These are phyloP conservation scores for Drosophila macrospina DNA, from an alignment of 2,888 invertebrate genomes.

Conservation along the genomic window DNA sequence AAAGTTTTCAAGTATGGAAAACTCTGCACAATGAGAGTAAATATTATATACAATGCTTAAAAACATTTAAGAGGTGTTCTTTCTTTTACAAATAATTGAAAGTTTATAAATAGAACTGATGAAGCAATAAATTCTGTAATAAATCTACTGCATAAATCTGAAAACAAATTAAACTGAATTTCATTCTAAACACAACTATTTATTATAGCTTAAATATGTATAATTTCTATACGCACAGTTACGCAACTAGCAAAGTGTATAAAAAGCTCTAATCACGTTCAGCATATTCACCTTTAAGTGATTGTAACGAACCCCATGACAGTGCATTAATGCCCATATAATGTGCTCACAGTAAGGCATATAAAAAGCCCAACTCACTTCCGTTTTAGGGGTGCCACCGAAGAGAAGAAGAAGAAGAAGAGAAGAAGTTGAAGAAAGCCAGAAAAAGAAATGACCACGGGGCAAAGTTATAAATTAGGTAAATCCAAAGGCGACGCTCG, in stretches of 20 bases:
- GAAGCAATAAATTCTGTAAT: no score
- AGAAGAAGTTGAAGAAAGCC: conserved; percentile 8
- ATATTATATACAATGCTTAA: no score
- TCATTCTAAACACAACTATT: no score
- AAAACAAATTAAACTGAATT: no score
- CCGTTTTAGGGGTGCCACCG: conserved; percentile 47
- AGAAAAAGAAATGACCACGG: conserved; percentile 32
- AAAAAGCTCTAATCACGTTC: no score
- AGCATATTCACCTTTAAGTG: conserved; percentile 1
- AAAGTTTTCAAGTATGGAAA: no score
- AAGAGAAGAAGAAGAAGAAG: conserved; percentile 1
- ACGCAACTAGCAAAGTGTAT: neutral
- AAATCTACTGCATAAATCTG: no score
- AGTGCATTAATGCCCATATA: conserved; percentile 42
- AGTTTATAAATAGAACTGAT: no score
- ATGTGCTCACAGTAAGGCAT: conserved; percentile 27
- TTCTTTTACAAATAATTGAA: no score
- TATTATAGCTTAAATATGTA: neutral
- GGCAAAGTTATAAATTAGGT: conserved; percentile 72
- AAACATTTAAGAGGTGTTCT: no score
- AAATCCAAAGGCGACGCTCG: conserved; percentile 27
- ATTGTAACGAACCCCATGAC: conserved; percentile 41
- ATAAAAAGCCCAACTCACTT: conserved; percentile 70
- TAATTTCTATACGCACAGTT: neutral
- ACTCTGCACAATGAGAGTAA: no score